A percentile compares a stretch with the other conserved stretches of the same genome.
Evolutionary conservation across 2,888 invertebrate genomes (phyloP).

Genomic region (Uropetala carovei): DNA sequence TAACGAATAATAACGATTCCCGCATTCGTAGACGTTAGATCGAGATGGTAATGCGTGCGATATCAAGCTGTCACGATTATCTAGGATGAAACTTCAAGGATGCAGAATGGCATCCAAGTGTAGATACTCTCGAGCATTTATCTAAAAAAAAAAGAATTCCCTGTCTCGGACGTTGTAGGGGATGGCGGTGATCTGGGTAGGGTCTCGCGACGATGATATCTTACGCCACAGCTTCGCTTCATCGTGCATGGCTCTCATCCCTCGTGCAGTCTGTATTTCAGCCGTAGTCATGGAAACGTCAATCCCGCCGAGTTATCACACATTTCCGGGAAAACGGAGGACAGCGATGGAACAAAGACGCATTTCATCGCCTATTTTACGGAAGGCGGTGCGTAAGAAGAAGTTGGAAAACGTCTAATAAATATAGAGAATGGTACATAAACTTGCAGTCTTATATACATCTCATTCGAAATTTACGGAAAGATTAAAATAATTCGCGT

Average conservation of each 20-base stretch:
- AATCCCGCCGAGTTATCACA: neutral
- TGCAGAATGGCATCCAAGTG: neutral
- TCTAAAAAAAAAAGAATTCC: neutral
- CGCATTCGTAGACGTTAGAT: neutral
- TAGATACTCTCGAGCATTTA: neutral
- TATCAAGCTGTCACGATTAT: neutral
- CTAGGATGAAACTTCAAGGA: slow-evolving; percentile 36
- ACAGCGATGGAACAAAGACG: slow-evolving; percentile 2
- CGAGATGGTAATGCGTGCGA: neutral
- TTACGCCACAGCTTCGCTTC: neutral
- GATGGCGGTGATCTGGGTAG: neutral
- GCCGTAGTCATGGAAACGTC: neutral
- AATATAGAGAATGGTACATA: neutral
- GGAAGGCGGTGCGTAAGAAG: neutral
- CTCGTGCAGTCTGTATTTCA: slow-evolving; percentile 1
- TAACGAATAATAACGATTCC: neutral
- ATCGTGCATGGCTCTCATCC: neutral
- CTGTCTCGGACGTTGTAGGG: neutral
- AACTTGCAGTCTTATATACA: neutral
- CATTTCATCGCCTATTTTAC: neutral
- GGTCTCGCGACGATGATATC: neutral
- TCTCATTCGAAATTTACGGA: too few species aligned
- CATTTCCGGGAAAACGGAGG: neutral
- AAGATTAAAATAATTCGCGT: too few species aligned
- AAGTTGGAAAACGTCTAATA: neutral